Evolutionary conservation across 2,797 vertebrate genomes (phyloP).

Genomic region (Erethizon dorsatum): DNA sequence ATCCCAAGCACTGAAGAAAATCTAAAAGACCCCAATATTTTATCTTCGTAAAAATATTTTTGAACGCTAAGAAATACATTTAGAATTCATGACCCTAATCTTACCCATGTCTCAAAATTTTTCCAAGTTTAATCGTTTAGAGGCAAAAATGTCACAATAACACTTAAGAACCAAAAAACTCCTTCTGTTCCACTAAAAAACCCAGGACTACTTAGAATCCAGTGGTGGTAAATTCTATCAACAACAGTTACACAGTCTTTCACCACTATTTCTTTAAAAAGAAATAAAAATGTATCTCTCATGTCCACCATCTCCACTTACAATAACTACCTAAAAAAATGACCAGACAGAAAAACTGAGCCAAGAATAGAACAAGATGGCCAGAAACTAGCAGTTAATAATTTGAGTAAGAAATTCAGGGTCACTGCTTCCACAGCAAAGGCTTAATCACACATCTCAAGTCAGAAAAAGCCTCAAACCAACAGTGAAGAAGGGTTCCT

Average conservation of each 20-base stretch:
- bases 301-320: background rate
- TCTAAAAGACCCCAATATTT: background rate
- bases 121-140: background rate
- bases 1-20: background rate
- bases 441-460: background rate
- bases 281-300: background rate
- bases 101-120: background rate
- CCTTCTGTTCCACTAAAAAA: background rate
- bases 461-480: background rate
- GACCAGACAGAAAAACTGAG: background rate
- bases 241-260: background rate
- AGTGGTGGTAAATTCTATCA: background rate
- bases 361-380: background rate
- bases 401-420: background rate
- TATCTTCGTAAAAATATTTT: background rate
- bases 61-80: background rate
- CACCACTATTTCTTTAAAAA: constrained; percentile 12
- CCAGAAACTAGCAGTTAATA: background rate
- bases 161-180: background rate
- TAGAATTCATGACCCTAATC: constrained; percentile 29
- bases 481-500: no score
- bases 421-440: background rate
- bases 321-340: constrained; percentile 37
- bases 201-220: background rate
- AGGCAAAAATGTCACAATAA: background rate